Evolutionary conservation across 1,140 invertebrate species (phyloP).

Genomic region (Drosophila bocki): DNA sequence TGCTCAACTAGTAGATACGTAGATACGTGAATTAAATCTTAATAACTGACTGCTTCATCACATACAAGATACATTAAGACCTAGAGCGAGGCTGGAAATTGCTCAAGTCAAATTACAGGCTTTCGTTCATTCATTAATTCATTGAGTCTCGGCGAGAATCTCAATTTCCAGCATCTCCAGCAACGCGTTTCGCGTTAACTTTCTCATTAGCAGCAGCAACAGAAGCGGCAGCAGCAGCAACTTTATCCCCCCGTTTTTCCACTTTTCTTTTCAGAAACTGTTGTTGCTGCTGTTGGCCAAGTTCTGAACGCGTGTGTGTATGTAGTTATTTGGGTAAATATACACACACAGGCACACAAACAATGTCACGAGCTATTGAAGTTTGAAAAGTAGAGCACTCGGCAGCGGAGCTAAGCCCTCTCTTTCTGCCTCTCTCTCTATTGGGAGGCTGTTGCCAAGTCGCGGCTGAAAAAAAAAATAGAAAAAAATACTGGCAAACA

Average conservation of each 20-base stretch:
- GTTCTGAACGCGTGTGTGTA: slow-evolving; percentile 27
- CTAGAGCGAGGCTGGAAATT: slow-evolving; percentile 21
- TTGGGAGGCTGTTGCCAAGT: slow-evolving; percentile 64
- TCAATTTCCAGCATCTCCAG: slow-evolving; percentile 37
- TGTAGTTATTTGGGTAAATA: slow-evolving; percentile 34
- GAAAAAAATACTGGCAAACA: slow-evolving; percentile 54
- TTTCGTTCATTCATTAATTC: slow-evolving; percentile 51
- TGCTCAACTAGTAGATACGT: slow-evolving; percentile 1
- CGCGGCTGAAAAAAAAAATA: slow-evolving; percentile 20
- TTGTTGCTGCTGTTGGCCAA: slow-evolving; percentile 24
- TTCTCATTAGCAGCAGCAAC: slow-evolving; percentile 47
- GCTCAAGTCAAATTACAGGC: slow-evolving; percentile 37
- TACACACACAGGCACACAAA: slow-evolving; percentile 51
- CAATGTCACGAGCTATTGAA: slow-evolving; percentile 83
- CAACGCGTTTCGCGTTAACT: slow-evolving; percentile 36
- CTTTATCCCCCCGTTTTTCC: slow-evolving; percentile 10
- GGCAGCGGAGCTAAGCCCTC: slow-evolving; percentile 53
- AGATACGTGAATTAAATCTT: slow-evolving; percentile 4
- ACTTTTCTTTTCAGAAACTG: slow-evolving; percentile 69
- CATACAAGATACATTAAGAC: slow-evolving; percentile 18
- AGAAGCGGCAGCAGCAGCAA: slow-evolving; percentile 1
- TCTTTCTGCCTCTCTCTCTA: background rate
- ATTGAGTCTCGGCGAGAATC: slow-evolving; percentile 42
- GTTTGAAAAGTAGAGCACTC: slow-evolving; percentile 76
- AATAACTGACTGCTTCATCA: background rate